Evolutionary conservation across 2,113 vertebrate genomes (phyloP), one percentile per base, ranked within the genome.

Genomic region (Cepphus grylle): DNA sequence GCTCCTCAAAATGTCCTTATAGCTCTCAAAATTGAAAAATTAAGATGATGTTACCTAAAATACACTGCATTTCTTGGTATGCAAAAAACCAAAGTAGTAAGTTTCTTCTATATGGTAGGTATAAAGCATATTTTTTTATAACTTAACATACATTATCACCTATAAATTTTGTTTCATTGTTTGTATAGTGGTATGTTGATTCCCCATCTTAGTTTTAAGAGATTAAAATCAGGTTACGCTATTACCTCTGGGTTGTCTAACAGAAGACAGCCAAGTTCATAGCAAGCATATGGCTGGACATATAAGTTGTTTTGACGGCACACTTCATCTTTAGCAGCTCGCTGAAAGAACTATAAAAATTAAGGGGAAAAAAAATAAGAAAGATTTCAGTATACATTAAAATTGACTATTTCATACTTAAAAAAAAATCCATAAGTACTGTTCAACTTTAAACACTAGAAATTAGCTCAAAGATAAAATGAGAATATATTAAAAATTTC

Each of bases 261-360:
- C 4, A 99, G 97, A 85, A 99, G 98, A 91, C 99, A 99, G 89
- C 99, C 99, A 47, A 99, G 98, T 96, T 99, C 99, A 95, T 99
- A 99, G 97, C 99, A 99, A 43, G 99, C 99, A 66, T 99, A 99
- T 0, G 99, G 99, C 98, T 99, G 99, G 78, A 99, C 80, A 0
- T 99, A 99, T 0, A 98, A 98, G 97, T 99, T 99, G 97, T 98
- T 98, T 36, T 99, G 98, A 89, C 98, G 98, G 50, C 99, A 99
- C 70, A 98, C 61, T 38, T 99, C 99, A 79, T 99, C 99, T 93
- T 98, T 98, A 71, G 98, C 98, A 92, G 99, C 99, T 95, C 98
- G 95, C 90, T 99, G 99, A 82, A 99, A 99, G 19, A 98, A 99
- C 99, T 99, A 90, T 13, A 96, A 86, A 34, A 81, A 81, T 52